A percentile compares a stretch with the other conserved stretches of the same genome.
These are phyloP conservation scores for Acrobasis consociella DNA, from an alignment of 2,888 invertebrate genomes.

Conservation along the genomic window DNA sequence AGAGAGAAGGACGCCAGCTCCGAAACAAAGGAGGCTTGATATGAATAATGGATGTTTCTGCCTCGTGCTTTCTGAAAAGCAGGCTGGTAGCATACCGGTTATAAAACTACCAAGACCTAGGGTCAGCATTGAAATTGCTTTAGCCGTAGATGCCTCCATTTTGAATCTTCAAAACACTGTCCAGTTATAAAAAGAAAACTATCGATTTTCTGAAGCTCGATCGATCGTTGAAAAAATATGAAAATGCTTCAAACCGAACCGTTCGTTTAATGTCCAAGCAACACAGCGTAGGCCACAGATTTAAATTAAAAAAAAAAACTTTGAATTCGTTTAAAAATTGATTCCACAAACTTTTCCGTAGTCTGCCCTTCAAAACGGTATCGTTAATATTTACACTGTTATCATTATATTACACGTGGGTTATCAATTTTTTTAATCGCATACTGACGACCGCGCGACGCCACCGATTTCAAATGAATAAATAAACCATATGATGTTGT, in stretches of 20 bases:
- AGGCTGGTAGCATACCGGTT: conserved; percentile 87
- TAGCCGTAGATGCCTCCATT: conserved; percentile 82
- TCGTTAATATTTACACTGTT: conserved; percentile 8
- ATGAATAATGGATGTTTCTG: conserved; percentile 84
- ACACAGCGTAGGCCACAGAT: no score
- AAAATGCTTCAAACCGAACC: no score
- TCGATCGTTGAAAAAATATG: no score
- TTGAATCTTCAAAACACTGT: conserved; percentile 19
- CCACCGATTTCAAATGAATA: conserved; percentile 15
- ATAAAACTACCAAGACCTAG: conserved; percentile 87
- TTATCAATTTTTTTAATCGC: conserved; percentile 17
- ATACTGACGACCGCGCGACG: conserved; percentile 25
- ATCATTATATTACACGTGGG: conserved; percentile 21
- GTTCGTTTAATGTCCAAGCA: no score
- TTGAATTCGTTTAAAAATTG: background rate
- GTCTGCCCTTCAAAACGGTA: background rate
- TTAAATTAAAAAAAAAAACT: background rate
- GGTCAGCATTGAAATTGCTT: conserved; percentile 85
- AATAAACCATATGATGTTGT: background rate
- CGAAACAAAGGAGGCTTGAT: conserved; percentile 89
- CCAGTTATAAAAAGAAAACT: background rate
- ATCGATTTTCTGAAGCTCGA: background rate
- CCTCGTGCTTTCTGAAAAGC: conserved; percentile 82
- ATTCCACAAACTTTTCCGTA: background rate
- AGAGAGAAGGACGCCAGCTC: conserved; percentile 90